A percentile compares a stretch with the other conserved stretches of the same genome.
Evolutionary conservation across 2,113 vertebrate species (phyloP).

Genomic region (Tragelaphus buxtoni): DNA sequence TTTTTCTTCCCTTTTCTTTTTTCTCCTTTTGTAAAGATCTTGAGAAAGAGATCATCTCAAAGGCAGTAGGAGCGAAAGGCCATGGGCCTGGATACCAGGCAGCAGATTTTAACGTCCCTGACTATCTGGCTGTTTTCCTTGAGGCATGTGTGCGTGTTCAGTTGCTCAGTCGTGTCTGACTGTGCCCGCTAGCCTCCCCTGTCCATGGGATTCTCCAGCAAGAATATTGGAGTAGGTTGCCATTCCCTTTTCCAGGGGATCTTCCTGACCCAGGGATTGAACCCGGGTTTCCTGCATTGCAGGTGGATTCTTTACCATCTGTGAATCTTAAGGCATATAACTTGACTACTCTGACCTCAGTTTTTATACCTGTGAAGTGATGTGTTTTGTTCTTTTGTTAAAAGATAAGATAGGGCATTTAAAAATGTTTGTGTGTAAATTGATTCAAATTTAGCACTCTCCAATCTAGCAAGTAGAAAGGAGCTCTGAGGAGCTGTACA

Average conservation of each 20-base stretch:
- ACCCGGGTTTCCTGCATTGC: not conserved
- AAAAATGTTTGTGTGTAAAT: not conserved
- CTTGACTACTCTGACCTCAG: not conserved
- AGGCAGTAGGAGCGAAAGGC: not conserved
- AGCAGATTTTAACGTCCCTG: accelerated
- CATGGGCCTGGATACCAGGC: not conserved
- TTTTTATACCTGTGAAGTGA: not conserved
- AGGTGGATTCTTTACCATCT: not conserved
- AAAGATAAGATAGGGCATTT: not conserved
- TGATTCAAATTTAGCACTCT: not conserved
- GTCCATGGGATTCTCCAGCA: not conserved
- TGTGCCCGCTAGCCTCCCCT: accelerated
- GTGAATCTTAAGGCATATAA: not conserved
- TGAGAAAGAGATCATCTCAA: not conserved
- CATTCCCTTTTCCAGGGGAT: not conserved
- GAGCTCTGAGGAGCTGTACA: not conserved
- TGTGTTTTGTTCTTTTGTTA: not conserved
- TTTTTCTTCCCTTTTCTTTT: not conserved
- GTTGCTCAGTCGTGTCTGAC: not conserved
- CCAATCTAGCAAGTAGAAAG: not conserved
- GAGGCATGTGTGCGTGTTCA: not conserved
- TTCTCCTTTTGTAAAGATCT: not conserved
- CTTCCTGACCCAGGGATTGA: no score
- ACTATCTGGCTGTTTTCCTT: not conserved
- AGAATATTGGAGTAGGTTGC: not conserved